Evolutionary conservation across 2,113 vertebrate species (phyloP).

Genomic region (Salminus brasiliensis): DNA sequence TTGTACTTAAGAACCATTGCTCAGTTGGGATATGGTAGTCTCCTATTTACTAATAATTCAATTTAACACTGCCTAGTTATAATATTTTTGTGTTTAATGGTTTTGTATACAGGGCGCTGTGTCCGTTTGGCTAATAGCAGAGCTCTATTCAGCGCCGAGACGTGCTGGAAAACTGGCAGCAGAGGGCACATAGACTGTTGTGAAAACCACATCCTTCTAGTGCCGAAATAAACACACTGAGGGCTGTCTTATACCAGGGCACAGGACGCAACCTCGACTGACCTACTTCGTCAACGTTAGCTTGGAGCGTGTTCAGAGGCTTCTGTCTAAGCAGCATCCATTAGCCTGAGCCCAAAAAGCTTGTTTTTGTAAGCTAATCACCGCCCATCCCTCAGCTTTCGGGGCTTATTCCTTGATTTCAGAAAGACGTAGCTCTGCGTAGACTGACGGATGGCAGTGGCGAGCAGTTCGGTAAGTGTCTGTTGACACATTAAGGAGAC

Average conservation of each 20-base stretch:
- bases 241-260: neutral
- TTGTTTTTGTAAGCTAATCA: neutral
- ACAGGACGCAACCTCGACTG: conserved; percentile 9
- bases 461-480: neutral
- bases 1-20: too few species aligned
- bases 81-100: too few species aligned
- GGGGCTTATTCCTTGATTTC: neutral
- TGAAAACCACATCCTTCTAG: too few species aligned
- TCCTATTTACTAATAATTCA: too few species aligned
- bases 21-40: too few species aligned
- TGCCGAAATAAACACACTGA: too few species aligned
- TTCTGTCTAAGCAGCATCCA: neutral
- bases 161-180: conserved; percentile 64
- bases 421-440: neutral
- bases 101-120: neutral
- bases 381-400: neutral
- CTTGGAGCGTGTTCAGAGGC: conserved; percentile 5
- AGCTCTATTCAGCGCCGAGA: conserved; percentile 21
- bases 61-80: too few species aligned
- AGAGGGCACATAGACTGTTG: conserved; percentile 18
- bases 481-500: neutral
- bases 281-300: conserved; percentile 48
- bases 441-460: conserved; percentile 3
- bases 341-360: neutral
- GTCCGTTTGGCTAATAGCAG: neutral